Conservation (phyloP, 92 coral and sea anemone species). For the Parazoanthus atlanticus region DNA sequence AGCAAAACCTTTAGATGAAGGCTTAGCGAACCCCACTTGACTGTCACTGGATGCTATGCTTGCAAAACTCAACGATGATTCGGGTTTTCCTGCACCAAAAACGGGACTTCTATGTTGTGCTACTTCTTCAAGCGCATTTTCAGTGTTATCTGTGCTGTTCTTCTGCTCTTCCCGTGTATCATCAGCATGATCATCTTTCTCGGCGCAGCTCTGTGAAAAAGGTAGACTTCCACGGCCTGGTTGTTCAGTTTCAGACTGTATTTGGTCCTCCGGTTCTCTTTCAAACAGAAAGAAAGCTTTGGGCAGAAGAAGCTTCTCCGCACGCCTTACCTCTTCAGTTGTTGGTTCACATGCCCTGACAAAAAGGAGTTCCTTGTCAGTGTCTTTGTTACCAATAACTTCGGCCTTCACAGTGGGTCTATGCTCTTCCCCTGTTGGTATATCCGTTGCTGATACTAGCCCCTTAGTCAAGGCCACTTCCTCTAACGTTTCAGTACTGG, state of each 20-base stretch:
- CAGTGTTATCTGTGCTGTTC: not conserved
- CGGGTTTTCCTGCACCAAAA: conserved; percentile 56
- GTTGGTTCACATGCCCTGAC: conserved; percentile 56
- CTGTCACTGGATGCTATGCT: conserved; percentile 40
- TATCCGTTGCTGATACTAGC: not conserved
- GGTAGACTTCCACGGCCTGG: not conserved
- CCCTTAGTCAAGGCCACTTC: not conserved
- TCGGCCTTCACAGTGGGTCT: not conserved
- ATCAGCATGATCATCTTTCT: not conserved
- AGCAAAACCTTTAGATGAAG: conserved; percentile 48
- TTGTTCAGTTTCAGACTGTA: not conserved
- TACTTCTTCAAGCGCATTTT: not conserved
- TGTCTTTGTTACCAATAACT: not conserved
- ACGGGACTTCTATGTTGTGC: conserved; percentile 24
- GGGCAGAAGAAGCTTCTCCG: conserved; percentile 63
- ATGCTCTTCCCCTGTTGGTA: conserved; percentile 15
- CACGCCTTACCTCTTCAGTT: conserved; percentile 58
- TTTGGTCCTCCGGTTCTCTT: conserved; percentile 36
- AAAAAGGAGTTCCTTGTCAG: conserved; percentile 27
- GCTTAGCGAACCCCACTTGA: conserved; percentile 29
- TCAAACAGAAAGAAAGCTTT: conserved; percentile 54
- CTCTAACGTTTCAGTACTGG: conserved; percentile 6
- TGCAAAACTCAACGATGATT: conserved; percentile 56
- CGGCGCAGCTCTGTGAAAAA: not conserved
- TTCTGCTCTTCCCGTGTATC: not conserved